A percentile compares a stretch with the other conserved stretches of the same genome.
phyloP scores from a whole-genome alignment of 2,113 vertebrate genomes.

The Mus musculus region DNA sequence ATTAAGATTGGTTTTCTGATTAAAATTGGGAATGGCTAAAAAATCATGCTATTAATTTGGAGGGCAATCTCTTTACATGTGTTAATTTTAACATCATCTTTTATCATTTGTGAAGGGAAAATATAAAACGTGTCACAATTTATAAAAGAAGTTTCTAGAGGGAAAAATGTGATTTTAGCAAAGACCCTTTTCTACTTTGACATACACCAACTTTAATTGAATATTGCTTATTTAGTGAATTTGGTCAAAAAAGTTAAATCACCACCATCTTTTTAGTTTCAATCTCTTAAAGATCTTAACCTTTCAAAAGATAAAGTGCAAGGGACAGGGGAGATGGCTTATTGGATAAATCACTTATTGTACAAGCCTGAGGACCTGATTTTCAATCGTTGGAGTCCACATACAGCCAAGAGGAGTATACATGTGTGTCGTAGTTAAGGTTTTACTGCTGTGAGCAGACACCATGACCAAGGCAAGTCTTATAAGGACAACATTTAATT shows the following conservation, averaged over 20 bases:
- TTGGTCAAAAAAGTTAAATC: not conserved
- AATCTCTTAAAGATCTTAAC: not conserved
- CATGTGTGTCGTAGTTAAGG: too few relatives aligned
- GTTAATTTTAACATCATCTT: constrained; percentile 63
- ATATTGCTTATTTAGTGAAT: constrained; percentile 19
- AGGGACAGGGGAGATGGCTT: not conserved
- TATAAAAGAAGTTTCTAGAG: constrained; percentile 51
- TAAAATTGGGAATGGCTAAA: constrained; percentile 19
- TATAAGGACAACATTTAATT: too few relatives aligned
- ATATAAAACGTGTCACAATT: constrained; percentile 50
- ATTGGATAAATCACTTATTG: not conserved
- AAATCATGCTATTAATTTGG: constrained; percentile 38
- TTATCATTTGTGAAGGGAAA: constrained; percentile 63
- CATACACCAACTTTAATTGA: not conserved
- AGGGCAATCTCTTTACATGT: constrained; percentile 11
- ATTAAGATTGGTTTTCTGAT: constrained; percentile 56
- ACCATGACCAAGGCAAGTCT: too few relatives aligned
- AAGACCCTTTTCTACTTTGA: constrained; percentile 16
- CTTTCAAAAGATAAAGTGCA: not conserved
- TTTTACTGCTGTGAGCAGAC: too few relatives aligned
- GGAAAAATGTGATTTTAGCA: not conserved
- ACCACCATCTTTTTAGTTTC: not conserved
- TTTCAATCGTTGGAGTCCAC: not conserved
- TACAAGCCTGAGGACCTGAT: not conserved
- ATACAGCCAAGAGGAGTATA: not conserved